phyloP scores from a whole-genome alignment of 1,140 invertebrate genomes.

The Rhizoglyphus robini region DNA sequence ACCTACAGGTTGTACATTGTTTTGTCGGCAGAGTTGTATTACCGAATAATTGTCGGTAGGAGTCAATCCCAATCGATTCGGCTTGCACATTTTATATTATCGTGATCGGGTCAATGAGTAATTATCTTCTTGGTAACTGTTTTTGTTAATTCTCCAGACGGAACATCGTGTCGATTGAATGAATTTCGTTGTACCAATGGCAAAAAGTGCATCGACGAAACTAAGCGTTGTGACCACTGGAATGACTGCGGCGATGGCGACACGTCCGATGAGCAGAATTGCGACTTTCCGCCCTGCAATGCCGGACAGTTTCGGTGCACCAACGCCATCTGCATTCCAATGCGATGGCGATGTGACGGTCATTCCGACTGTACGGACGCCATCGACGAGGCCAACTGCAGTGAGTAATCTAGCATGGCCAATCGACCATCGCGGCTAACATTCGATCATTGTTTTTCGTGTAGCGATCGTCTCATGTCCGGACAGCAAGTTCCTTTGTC shows the following conservation, averaged over 20 bases:
- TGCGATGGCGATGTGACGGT: neutral
- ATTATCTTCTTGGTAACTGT: constrained; percentile 40
- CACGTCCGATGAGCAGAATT: constrained; percentile 70
- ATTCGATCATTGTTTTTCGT: neutral
- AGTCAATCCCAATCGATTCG: too few species aligned
- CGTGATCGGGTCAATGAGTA: too few species aligned
- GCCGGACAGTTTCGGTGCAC: constrained; percentile 80
- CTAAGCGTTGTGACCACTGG: constrained; percentile 69
- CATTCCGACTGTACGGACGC: constrained; percentile 35
- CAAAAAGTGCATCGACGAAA: constrained; percentile 58
- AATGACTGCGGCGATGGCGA: constrained; percentile 78
- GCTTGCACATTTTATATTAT: too few species aligned
- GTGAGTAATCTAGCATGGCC: constrained; percentile 27
- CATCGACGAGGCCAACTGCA: constrained; percentile 74
- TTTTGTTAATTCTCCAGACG: constrained; percentile 16
- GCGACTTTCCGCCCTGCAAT: constrained; percentile 76
- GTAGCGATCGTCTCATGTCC: constrained; percentile 63
- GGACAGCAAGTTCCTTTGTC: constrained; percentile 79
- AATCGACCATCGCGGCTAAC: too few species aligned
- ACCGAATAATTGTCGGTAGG: too few species aligned
- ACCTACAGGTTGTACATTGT: too few species aligned
- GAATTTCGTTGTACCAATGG: constrained; percentile 75
- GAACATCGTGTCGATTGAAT: constrained; percentile 57
- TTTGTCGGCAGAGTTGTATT: too few species aligned
- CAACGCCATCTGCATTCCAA: constrained; percentile 62